Evolutionary conservation across 2,888 invertebrate genomes (phyloP), one percentile per base, ranked within the genome.

Genomic region (Drosophila ustulata): DNA sequence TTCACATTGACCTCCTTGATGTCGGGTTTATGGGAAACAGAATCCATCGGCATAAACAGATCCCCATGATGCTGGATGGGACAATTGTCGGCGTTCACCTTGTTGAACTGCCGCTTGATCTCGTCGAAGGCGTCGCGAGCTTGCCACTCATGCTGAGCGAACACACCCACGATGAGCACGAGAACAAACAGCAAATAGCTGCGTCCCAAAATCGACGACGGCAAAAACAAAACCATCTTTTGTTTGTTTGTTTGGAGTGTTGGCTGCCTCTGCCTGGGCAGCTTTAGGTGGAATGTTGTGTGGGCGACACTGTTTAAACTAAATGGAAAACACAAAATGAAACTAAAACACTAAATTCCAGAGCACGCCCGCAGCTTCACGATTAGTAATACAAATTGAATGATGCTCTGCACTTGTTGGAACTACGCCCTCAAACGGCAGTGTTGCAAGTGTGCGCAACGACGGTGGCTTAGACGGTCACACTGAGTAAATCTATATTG

Each of bases 1-100:
- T 98, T 98, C 59, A 98, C 97, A 89, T 98, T 97, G 71, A 98
- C 95, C 90, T 98, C 97, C 92, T 98, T 98, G 69, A 98, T 97
- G 88, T 98, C 97, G 0, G 98, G 98, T 75, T 96, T 94, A 91
- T 98, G 98, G 0, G 98, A 97, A 0, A 99, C 96, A 0, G 97
- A 94, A 77, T 97, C 97, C 55, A 95, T 94, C 0, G 97, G 96
- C 66, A 99, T 93, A 90, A 96, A 97, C 26, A 99, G 93, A 82
- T 98, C 97, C 58, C 95, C 95, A 18, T 96, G 93, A 90, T 97
- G 97, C 83, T 96, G 96, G 66, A 98, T 97, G 63, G 95, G 96
- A 91, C 99, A 99, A 92, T 98, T 99, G 58, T 98, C 97, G 0
- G 94, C 94, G 59, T 94, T 96, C 3, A 98, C 96, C 91, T 95